Conservation (phyloP, 2,113 vertebrate species). For the Benitochromis conjunctus region DNA sequence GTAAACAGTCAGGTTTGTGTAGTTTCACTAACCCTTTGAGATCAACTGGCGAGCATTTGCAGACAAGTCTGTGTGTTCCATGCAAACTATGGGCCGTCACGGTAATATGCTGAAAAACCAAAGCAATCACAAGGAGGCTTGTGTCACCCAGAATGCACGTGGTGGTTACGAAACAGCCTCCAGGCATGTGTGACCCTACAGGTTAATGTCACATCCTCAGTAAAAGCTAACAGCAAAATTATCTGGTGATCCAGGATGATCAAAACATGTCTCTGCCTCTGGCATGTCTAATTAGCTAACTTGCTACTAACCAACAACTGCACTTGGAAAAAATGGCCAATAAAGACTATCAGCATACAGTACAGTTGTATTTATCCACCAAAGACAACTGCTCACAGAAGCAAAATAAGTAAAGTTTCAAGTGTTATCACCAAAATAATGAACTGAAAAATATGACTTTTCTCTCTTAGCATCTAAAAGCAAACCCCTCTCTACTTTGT, state of each 20-base stretch:
- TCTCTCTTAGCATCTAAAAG: background rate
- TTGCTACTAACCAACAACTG: background rate
- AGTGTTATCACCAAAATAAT: background rate
- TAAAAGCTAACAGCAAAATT: fast-evolving
- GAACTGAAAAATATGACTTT: background rate
- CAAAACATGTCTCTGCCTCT: background rate
- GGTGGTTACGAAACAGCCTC: background rate
- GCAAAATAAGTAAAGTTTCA: background rate
- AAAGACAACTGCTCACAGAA: background rate
- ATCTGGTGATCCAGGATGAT: background rate
- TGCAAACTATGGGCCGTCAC: background rate
- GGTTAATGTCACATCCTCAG: background rate
- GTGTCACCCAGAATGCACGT: fast-evolving
- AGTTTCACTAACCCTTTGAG: background rate
- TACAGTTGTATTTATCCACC: background rate
- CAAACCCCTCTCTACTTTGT: background rate
- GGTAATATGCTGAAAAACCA: background rate
- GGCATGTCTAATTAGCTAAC: background rate
- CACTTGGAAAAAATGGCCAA: background rate
- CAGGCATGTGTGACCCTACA: fast-evolving
- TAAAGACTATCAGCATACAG: background rate
- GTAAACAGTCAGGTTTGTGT: background rate
- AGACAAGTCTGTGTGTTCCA: background rate
- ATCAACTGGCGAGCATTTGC: background rate
- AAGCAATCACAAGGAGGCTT: background rate